Percentiles rank a stretch among this genome's conserved stretches.
These are phyloP conservation scores for Cheilinus undulatus DNA, from an alignment of 2,113 vertebrate species.

Conservation along the genomic window DNA sequence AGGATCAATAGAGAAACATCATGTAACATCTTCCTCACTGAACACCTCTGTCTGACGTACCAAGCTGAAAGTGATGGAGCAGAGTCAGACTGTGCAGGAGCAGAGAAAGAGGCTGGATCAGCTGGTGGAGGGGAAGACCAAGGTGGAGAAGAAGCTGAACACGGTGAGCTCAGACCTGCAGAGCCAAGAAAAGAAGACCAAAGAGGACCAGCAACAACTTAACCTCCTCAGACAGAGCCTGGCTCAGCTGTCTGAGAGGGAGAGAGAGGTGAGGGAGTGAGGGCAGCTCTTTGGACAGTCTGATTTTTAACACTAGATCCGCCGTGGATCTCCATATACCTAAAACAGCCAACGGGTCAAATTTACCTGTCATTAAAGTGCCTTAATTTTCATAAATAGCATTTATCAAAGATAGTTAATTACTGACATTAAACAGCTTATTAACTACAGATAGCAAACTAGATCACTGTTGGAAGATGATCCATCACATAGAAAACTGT, in stretches of 20 bases:
- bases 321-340: no score
- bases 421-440: no score
- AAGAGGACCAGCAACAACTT: constrained; percentile 80
- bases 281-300: no score
- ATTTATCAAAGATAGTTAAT: no score
- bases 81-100: constrained; percentile 87
- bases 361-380: no score
- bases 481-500: no score
- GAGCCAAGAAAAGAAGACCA: constrained; percentile 75
- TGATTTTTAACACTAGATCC: no score
- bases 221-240: constrained; percentile 84
- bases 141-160: constrained; percentile 83
- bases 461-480: no score
- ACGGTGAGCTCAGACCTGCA: constrained; percentile 84
- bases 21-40: constrained; percentile 20
- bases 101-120: constrained; percentile 84
- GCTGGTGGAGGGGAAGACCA: constrained; percentile 86
- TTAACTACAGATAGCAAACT: no score
- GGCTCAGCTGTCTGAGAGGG: constrained; percentile 85
- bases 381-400: no score
- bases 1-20: constrained; percentile 16
- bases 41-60: constrained; percentile 66
- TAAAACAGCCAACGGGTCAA: no score
- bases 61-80: constrained; percentile 90
- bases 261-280: constrained; percentile 84